Conservation (phyloP, 2,113 vertebrate species). For the Tetraodon nigroviridis region DNA sequence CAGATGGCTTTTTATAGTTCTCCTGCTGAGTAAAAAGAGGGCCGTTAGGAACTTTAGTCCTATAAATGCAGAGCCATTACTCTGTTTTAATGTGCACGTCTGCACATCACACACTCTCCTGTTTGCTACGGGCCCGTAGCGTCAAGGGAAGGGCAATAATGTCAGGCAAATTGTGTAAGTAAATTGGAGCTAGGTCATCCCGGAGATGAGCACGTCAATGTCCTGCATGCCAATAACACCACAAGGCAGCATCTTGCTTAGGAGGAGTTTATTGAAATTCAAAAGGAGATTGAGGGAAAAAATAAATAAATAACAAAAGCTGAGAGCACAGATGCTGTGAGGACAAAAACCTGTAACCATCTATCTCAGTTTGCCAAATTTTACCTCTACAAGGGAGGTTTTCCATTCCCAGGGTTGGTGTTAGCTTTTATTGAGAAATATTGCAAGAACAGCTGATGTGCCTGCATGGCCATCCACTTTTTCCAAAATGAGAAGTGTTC, state of each 20-base stretch:
- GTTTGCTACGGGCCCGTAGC: constrained; percentile 51
- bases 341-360: constrained; percentile 63
- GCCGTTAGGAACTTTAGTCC: constrained; percentile 63
- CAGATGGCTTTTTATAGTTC: constrained; percentile 66
- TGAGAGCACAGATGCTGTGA: constrained; percentile 68
- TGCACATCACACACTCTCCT: constrained; percentile 44
- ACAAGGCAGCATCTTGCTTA: constrained; percentile 49
- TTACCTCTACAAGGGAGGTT: constrained; percentile 42
- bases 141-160: constrained; percentile 66
- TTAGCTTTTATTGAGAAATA: constrained; percentile 38
- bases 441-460: constrained; percentile 38
- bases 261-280: constrained; percentile 72
- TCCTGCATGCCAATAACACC: constrained; percentile 67
- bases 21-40: constrained; percentile 55
- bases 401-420: constrained; percentile 25
- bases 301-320: constrained; percentile 14
- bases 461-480: constrained; percentile 15
- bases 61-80: constrained; percentile 62
- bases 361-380: constrained; percentile 67
- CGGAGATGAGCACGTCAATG: constrained; percentile 37
- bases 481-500: constrained; percentile 14
- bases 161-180: constrained; percentile 66
- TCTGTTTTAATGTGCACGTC: constrained; percentile 60
- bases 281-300: constrained; percentile 26
- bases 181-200: constrained; percentile 51